phyloP scores from a whole-genome alignment of 2,113 vertebrate genomes.

The Empidonax traillii region DNA sequence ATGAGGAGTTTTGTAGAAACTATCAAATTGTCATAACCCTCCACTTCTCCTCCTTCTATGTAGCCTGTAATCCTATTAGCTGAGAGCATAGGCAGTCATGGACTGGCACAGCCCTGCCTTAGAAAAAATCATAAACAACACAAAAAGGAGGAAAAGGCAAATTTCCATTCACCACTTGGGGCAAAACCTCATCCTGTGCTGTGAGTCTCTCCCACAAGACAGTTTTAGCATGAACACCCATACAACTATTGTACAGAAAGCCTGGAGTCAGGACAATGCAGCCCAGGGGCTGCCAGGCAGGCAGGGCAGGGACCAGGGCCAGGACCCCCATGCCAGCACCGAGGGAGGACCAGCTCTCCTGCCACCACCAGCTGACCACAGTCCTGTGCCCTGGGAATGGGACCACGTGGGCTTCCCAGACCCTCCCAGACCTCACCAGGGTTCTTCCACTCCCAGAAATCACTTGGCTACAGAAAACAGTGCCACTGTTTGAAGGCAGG shows the following conservation, averaged over 20 bases:
- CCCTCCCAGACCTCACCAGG: background rate
- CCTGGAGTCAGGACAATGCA: rapidly evolving
- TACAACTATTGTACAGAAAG: rapidly evolving
- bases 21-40: rapidly evolving
- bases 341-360: background rate
- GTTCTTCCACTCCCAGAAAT: background rate
- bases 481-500: background rate
- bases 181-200: background rate
- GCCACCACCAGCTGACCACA: rapidly evolving
- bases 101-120: background rate
- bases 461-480: background rate
- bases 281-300: rapidly evolving
- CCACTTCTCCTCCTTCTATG: background rate
- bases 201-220: rapidly evolving
- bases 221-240: rapidly evolving
- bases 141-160: background rate
- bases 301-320: rapidly evolving
- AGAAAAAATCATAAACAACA: background rate
- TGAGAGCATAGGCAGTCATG: background rate
- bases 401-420: rapidly evolving
- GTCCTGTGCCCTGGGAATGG: background rate
- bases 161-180: background rate
- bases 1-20: background rate
- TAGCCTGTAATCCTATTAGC: background rate
- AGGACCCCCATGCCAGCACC: background rate